Conservation (phyloP, 2,113 vertebrate species). For the Malurus alboscapulatus region DNA sequence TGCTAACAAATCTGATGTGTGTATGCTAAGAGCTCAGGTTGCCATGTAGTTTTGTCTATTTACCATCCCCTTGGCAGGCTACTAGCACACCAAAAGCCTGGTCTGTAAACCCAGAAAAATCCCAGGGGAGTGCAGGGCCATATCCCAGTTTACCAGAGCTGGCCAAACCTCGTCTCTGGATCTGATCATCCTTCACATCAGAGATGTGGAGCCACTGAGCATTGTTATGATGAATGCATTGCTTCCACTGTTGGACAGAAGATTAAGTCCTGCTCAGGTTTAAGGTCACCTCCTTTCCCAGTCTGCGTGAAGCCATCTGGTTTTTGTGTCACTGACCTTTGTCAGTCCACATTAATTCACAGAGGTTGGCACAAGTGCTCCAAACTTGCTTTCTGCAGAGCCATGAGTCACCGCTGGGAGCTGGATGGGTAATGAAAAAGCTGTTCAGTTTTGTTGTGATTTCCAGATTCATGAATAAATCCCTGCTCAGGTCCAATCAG, state of each 20-base stretch:
- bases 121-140: not conserved
- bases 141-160: not conserved
- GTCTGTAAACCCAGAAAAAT: not conserved
- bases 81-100: not conserved
- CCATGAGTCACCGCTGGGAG: not conserved
- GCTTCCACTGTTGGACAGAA: not conserved
- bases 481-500: not conserved
- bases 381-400: not conserved
- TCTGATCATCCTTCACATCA: not conserved
- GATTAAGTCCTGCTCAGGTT: slow-evolving; percentile 36
- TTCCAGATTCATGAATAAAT: slow-evolving; percentile 30
- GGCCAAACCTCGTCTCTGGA: not conserved
- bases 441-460: slow-evolving; percentile 7
- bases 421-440: slow-evolving; percentile 18
- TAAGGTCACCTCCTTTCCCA: slow-evolving; percentile 17
- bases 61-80: not conserved
- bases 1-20: not conserved
- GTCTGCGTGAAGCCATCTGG: not conserved
- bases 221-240: not conserved
- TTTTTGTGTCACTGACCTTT: slow-evolving; percentile 42
- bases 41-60: not conserved
- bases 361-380: not conserved
- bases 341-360: not conserved
- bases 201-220: not conserved
- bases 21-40: not conserved